Conservation (phyloP, 2,797 vertebrate genomes). For the Lophotriccus pileatus region DNA sequence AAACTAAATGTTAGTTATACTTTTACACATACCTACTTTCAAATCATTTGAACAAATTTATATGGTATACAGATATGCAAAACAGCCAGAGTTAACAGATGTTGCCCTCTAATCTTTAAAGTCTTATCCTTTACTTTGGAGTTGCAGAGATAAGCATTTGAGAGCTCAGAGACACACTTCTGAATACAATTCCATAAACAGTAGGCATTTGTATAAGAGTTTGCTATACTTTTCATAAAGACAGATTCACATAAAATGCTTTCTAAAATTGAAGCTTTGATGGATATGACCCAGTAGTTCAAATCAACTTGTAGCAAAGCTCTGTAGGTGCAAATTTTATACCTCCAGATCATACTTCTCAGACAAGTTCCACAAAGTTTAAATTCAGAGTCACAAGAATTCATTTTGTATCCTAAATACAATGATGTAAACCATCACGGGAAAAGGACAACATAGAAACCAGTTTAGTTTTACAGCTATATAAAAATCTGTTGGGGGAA, state of each 20-base stretch:
- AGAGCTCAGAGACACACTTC: neutral
- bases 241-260: neutral
- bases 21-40: constrained; percentile 68
- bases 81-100: constrained; percentile 40
- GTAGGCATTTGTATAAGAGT: neutral
- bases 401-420: neutral
- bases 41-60: constrained; percentile 79
- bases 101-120: constrained; percentile 51
- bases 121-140: constrained; percentile 17
- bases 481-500: neutral
- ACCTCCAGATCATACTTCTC: neutral
- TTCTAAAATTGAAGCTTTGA: neutral
- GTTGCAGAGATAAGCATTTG: neutral
- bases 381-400: neutral
- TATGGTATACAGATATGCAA: constrained; percentile 43
- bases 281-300: neutral
- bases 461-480: neutral
- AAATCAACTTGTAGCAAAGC: neutral
- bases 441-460: neutral
- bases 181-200: neutral
- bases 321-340: neutral
- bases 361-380: neutral
- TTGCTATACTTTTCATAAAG: neutral
- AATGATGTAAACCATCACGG: neutral
- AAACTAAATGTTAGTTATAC: constrained; percentile 40